A percentile compares a stretch with the other conserved stretches of the same genome.
Evolutionary conservation across 2,888 invertebrate species (phyloP).

Genomic region (Drosophila mercatorum): DNA sequence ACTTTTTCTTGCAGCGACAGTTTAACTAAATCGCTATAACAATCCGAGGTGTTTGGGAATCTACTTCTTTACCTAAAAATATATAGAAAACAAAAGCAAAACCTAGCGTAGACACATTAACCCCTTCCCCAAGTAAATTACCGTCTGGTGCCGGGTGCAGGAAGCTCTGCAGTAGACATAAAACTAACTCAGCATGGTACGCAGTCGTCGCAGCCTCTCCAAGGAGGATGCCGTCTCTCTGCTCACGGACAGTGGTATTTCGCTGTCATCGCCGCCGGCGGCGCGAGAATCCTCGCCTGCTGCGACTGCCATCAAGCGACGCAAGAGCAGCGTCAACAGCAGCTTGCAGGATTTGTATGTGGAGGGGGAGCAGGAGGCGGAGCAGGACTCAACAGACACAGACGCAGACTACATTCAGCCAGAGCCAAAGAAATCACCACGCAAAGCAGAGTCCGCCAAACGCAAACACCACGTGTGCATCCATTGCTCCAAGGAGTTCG

Average conservation of each 20-base stretch:
- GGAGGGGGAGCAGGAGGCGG: constrained; percentile 21
- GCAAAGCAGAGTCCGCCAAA: constrained; percentile 33
- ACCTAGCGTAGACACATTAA: constrained; percentile 52
- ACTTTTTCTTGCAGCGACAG: constrained; percentile 72
- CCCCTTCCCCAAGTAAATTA: constrained; percentile 40
- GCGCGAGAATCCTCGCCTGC: constrained; percentile 60
- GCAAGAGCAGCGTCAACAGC: constrained; percentile 62
- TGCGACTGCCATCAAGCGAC: constrained; percentile 47
- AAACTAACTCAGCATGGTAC: constrained; percentile 73
- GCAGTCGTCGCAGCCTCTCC: constrained; percentile 81
- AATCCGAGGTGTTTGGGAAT: constrained; percentile 62
- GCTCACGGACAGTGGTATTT: constrained; percentile 82
- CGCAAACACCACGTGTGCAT: constrained; percentile 86
- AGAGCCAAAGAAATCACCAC: constrained; percentile 31
- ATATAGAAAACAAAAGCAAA: constrained; percentile 39
- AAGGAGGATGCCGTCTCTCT: constrained; percentile 82
- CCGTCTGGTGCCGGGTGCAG: constrained; percentile 55
- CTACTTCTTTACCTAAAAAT: constrained; percentile 39
- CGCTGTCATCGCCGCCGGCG: constrained; percentile 81
- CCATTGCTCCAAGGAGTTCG: constrained; percentile 88
- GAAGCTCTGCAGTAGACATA: constrained; percentile 34
- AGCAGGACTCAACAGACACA: constrained; percentile 45
- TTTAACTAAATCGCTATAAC: constrained; percentile 56
- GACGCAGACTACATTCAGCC: constrained; percentile 59
- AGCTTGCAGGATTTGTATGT: constrained; percentile 53